Evolutionary conservation across 2,888 invertebrate genomes (phyloP), one percentile per base, ranked within the genome.

Genomic region (Chalcosyrphus nemorum): DNA sequence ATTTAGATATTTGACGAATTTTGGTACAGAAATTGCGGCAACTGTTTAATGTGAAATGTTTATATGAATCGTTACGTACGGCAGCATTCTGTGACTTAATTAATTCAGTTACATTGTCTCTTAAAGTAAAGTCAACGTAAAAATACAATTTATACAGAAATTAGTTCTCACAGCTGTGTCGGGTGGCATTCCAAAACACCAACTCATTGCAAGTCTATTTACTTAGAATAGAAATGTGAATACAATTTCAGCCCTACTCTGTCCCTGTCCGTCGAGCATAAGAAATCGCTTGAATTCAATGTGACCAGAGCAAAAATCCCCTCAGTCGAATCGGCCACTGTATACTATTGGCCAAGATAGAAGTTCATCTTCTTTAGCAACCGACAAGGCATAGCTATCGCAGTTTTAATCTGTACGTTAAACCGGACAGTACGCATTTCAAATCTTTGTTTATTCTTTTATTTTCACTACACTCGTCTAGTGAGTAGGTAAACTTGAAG

Each of bases 381-480:
- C 35, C 52, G 29, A 19, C 2, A 19, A 24, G 59, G 7, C 68
- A 11, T 17, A 50, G 50, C 41, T 68, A 68, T 35, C 61, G 41
- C 82, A 82, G 82, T 82, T 61, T 78, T 56, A 43, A 61, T 57
- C 71, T 50, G 72, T 56, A 54, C 78, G 72, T 74, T 61, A 61
- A 82, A 74, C 82, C 78, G 82, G 82, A 72, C 82, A 78, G 82
- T 78, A 72, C 82, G 78, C 41, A 68, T 82, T 68, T 15, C 19
- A 65, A 66, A 45, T 19, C 17, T 29, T 41, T 38, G 15, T 17
- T 17, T 17, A 66, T 54, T 19, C 17, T 29, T 41, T 38, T 43
- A 7, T 17, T 17, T 9, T 9, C 19, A 45, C 9, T 45, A 17
- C 15, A 32, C 32, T 59, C 59, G 24, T 4, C 7, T 21, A 43